Evolutionary conservation across 2,888 invertebrate species (phyloP), one percentile per base, ranked within the genome.

Genomic region (Spilosoma lubricipeda): DNA sequence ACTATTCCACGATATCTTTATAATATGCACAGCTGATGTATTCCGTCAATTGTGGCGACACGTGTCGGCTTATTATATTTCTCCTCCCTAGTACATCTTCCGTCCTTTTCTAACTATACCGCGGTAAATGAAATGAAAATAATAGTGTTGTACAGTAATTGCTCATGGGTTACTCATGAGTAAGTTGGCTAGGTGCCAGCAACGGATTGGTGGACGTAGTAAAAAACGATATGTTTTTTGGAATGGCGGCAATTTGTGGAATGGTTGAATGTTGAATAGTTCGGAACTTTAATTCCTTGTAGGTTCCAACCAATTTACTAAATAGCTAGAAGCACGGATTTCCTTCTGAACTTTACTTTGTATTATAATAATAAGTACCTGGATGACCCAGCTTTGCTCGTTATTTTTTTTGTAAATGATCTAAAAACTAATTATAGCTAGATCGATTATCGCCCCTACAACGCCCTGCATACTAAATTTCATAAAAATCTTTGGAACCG

Each of bases 141-240:
- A 76, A 69, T 70, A 42, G 69, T 75, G 67, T 65, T 76, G 74
- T 71, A 70, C 75, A 68, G 71, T 80, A 78, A 85, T 85, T 85
- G 80, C 76, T 76, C 73, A 73, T 75, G 75, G 70, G 69, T 72
- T 78, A 69, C 77, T 70, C 70, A 75, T 80, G 72, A 73, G 66
- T 72, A 73, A 33, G 70, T 76, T 86, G 85, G 85, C 79, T 67
- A 59, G 23, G 7, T 67, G 86, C 86, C 85, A 85, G 77, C 77
- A 64, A 70, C 77, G 71, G 68, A 76, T 80, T 79, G 74, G 73
- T 76, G 42, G 64, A 72, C 67, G 72, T 72, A 67, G 78, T 82
- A 80, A 79, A 81, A 80, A 81, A 64, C 80, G 52, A 77, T 76
- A 78, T 74, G 77, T 71, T 81, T 76, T 36, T 64, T 72, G 75